Evolutionary conservation across 2,888 invertebrate species (phyloP).

Genomic region (Minunthozetes semirufus): DNA sequence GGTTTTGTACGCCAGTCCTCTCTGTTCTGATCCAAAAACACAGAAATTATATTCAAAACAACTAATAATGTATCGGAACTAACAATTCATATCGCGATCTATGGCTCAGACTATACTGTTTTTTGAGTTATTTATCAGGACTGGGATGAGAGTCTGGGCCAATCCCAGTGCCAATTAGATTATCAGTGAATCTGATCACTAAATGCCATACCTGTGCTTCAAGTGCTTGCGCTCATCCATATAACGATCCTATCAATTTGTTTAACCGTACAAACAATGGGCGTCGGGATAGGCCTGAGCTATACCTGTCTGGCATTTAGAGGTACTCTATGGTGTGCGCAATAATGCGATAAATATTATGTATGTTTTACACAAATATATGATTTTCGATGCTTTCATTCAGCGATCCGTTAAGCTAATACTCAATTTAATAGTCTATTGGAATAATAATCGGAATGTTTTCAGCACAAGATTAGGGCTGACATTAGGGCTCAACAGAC

Average conservation of each 20-base stretch:
- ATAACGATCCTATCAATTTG: not conserved
- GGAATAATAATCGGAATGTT: not conserved
- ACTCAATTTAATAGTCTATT: not conserved
- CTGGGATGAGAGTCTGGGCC: not conserved
- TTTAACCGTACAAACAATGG: slow-evolving; percentile 13
- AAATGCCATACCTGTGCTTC: not conserved
- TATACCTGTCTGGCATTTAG: not conserved
- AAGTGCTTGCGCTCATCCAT: not conserved
- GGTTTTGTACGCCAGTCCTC: not conserved
- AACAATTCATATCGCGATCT: not conserved
- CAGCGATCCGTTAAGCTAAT: slow-evolving; percentile 8
- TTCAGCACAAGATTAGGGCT: not conserved
- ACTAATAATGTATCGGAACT: not conserved
- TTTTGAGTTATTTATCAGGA: not conserved
- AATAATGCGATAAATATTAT: slow-evolving; percentile 17
- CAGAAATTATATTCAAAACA: not conserved
- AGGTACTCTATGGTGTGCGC: not conserved
- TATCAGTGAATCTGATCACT: slow-evolving; percentile 21
- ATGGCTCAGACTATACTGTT: not conserved
- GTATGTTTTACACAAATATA: slow-evolving; percentile 7
- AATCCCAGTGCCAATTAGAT: slow-evolving; percentile 31
- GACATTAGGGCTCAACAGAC: not conserved
- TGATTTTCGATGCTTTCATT: slow-evolving; percentile 2
- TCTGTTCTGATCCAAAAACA: not conserved
- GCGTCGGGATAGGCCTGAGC: slow-evolving; percentile 1